phyloP scores from a whole-genome alignment of 2,797 vertebrate species.

The Manis pentadactyla region DNA sequence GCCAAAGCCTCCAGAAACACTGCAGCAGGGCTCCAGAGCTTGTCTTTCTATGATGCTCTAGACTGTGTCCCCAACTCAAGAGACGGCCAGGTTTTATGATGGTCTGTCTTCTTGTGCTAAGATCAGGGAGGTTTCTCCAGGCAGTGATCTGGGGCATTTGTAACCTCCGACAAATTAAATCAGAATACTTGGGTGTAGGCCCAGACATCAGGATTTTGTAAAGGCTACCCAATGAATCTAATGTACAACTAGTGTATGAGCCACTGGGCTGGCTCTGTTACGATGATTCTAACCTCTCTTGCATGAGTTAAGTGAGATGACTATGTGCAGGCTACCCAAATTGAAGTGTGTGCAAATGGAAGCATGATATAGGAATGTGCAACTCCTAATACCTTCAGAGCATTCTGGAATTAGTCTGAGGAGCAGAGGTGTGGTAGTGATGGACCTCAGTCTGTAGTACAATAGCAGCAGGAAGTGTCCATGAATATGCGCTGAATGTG shows the following conservation, averaged over 20 bases:
- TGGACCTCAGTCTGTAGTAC: not conserved
- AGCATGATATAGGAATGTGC: no score
- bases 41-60: no score
- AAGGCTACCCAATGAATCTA: not conserved
- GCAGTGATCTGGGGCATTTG: no score
- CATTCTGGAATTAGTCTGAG: not conserved
- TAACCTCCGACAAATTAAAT: not conserved
- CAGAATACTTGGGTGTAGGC: not conserved
- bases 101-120: no score
- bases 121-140: not conserved
- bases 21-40: no score
- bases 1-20: no score
- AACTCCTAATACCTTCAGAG: not conserved
- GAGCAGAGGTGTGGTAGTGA: not conserved
- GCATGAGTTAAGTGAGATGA: not conserved
- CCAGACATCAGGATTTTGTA: no score
- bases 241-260: accelerated
- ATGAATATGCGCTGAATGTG: not conserved
- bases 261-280: accelerated
- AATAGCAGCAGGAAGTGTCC: not conserved
- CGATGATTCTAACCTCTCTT: not conserved
- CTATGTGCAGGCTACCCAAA: not conserved
- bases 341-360: no score
- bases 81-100: no score
- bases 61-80: no score